Evolutionary conservation across 2,113 vertebrate genomes (phyloP).

Genomic region (Struthio camelus): DNA sequence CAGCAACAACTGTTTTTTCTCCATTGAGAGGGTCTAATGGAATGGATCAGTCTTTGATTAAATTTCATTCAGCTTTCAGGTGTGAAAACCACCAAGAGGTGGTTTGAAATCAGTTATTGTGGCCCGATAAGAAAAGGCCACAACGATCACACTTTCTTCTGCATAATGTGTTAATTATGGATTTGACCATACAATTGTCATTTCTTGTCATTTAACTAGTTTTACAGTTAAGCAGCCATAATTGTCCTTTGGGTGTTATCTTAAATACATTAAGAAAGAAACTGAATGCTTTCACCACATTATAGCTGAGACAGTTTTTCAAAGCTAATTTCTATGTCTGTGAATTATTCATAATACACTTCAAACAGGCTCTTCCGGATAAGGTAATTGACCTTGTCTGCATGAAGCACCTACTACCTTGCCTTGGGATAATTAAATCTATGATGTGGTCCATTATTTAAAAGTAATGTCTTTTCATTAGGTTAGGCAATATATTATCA

Average conservation of each 20-base stretch:
- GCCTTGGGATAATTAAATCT: slow-evolving; percentile 76
- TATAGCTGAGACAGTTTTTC: slow-evolving; percentile 69
- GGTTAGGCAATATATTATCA: slow-evolving; percentile 68
- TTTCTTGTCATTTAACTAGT: slow-evolving; percentile 54
- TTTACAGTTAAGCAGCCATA: slow-evolving; percentile 49
- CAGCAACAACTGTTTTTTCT: not conserved
- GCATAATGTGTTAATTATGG: not conserved
- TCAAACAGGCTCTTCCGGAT: slow-evolving; percentile 67
- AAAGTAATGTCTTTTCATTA: slow-evolving; percentile 74
- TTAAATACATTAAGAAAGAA: slow-evolving; percentile 72
- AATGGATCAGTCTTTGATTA: not conserved
- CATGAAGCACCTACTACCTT: slow-evolving; percentile 62
- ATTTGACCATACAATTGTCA: slow-evolving; percentile 60
- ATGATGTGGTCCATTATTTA: slow-evolving; percentile 72
- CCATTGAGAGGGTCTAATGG: not conserved
- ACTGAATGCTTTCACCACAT: slow-evolving; percentile 69
- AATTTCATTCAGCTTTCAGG: not conserved
- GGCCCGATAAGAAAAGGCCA: not conserved
- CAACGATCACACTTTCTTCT: not conserved
- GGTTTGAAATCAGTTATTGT: not conserved
- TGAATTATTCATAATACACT: slow-evolving; percentile 79
- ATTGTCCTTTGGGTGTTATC: slow-evolving; percentile 70
- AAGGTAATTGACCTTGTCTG: slow-evolving; percentile 78
- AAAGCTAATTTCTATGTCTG: slow-evolving; percentile 68
- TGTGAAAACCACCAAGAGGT: not conserved